Conservation (phyloP, 2,797 vertebrate species). For the Smutsia gigantea region DNA sequence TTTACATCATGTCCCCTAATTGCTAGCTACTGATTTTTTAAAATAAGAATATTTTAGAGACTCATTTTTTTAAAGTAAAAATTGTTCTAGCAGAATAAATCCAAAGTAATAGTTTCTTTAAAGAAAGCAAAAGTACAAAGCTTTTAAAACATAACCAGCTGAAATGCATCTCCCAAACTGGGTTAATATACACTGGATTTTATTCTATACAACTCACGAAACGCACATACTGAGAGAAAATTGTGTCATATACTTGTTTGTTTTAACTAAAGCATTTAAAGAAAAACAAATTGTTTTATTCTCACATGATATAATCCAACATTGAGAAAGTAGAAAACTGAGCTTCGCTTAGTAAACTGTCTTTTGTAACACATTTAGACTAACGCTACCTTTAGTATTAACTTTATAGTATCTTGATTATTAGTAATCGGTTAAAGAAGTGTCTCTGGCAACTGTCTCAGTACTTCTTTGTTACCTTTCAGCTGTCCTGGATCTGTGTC, state of each 20-base stretch:
- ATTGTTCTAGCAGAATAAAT: neutral
- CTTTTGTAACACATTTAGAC: conserved; percentile 1
- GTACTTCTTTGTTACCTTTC: conserved; percentile 89
- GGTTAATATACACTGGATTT: conserved; percentile 22
- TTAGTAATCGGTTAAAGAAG: neutral
- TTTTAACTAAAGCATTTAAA: conserved; percentile 48
- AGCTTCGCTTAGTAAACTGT: neutral
- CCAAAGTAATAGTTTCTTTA: neutral
- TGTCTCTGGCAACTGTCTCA: neutral
- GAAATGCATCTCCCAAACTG: neutral
- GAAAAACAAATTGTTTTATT: conserved; percentile 9
- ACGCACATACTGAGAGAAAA: conserved; percentile 21
- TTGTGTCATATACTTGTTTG: neutral
- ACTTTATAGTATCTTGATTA: neutral
- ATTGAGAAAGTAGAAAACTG: conserved; percentile 17
- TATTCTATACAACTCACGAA: conserved; percentile 26
- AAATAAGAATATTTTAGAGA: neutral
- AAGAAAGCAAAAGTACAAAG: conserved; percentile 44
- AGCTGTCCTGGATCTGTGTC: conserved; percentile 89
- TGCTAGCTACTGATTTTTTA: neutral
- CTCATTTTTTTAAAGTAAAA: neutral
- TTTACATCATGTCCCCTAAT: neutral
- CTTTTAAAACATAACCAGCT: conserved; percentile 57
- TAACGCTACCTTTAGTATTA: neutral
- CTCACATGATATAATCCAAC: conserved; percentile 11